Percentiles rank a stretch among this genome's conserved stretches.
These are phyloP conservation scores for Alca torda DNA, from an alignment of 2,797 vertebrate species.

Conservation along the genomic window DNA sequence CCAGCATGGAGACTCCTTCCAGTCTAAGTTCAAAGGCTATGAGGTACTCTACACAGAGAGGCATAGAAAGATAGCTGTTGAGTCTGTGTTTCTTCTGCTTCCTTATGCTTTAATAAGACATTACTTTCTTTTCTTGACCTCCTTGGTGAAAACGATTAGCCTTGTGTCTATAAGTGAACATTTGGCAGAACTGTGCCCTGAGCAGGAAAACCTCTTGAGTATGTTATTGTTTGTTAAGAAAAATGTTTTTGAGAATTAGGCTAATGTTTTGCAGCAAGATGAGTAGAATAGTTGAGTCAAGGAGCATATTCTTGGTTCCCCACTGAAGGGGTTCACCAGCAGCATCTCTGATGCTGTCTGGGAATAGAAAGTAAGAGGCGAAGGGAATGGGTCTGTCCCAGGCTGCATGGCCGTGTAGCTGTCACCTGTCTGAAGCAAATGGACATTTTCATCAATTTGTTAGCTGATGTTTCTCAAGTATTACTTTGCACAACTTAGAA, in stretches of 20 bases:
- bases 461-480: background rate
- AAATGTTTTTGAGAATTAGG: background rate
- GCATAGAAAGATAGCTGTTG: background rate
- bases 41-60: background rate
- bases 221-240: background rate
- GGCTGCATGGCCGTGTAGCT: background rate
- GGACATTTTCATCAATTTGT: background rate
- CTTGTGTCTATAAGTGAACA: background rate
- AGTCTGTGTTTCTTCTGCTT: background rate
- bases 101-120: background rate
- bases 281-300: background rate
- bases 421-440: background rate
- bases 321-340: background rate
- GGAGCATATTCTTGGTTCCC: background rate
- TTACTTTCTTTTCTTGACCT: background rate
- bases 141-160: background rate
- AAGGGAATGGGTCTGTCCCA: background rate
- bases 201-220: background rate
- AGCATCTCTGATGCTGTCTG: background rate
- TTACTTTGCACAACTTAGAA: background rate
- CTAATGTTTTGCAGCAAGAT: background rate
- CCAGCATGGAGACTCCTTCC: background rate
- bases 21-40: background rate
- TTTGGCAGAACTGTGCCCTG: background rate
- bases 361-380: background rate